Evolutionary conservation across 2,888 invertebrate genomes (phyloP), one percentile per base, ranked within the genome.

Genomic region (Standfussiana lucernea): DNA sequence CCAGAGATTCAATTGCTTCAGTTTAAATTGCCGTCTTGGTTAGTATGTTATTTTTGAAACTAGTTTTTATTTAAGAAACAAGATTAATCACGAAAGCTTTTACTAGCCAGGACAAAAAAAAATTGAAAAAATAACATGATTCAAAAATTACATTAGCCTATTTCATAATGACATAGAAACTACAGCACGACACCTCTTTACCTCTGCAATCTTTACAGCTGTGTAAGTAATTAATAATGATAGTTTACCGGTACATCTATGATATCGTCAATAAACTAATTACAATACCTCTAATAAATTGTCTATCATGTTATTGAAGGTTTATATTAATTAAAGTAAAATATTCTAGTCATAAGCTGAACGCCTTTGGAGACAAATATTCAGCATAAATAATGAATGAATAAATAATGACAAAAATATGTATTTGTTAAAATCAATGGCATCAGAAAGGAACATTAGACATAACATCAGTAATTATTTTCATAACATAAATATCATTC

Each of bases 181-280:
- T n/a, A 8, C 37, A 1, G 37, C 1, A n/a, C n/a, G 7, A 24
- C 13, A 21, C 13, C 13, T 13, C n/a, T 62, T 15, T 13, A 35
- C 37, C 62, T 37, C 13, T 37, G n/a, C 24, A 15, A n/a, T 40
- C 37, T 72, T 32, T 40, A 53, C 45, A 8, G 11, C 18, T 56
- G 1, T 62, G 3, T 32, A 35, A 10, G 18, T 80, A 47, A 62
- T 45, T 71, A 61, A 28, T 53, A 32, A 53, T 53, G 18, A 35
- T 42, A 82, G 7, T 1, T 24, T 66, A 50, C 50, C 28, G 50
- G 32, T 50, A 66, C 37, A 67, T 53, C n/a, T 71, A 79, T 28
- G 45, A 37, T 53, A 65, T 47, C n/a, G 37, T 47, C 18, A 28
- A n/a, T 59, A 70, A 66, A 84, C 61, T 77, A 83, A 70, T 70